Percentiles rank a stretch among this genome's conserved stretches.
These are phyloP conservation scores for Antheraea yamamai DNA, from an alignment of 2,888 invertebrate species.

Conservation along the genomic window DNA sequence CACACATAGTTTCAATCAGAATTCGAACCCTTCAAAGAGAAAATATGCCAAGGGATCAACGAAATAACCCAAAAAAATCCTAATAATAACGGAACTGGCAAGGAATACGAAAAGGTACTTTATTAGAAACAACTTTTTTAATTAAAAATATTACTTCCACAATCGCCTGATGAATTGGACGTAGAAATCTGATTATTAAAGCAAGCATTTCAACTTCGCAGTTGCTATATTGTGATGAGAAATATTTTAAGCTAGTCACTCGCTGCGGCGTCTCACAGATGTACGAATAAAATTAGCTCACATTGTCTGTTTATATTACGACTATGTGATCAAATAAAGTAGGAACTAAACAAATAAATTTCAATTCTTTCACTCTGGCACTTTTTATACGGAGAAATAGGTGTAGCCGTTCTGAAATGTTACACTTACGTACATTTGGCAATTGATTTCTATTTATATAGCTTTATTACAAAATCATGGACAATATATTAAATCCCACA, in stretches of 20 bases:
- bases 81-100: background rate
- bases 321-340: too few relatives aligned
- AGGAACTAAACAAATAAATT: too few relatives aligned
- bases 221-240: background rate
- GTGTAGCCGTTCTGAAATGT: too few relatives aligned
- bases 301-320: too few relatives aligned
- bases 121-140: slow-evolving; percentile 27
- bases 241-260: background rate
- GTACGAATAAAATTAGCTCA: too few relatives aligned
- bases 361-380: too few relatives aligned
- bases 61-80: background rate
- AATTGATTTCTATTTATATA: too few relatives aligned
- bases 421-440: too few relatives aligned
- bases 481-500: too few relatives aligned
- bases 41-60: background rate
- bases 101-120: slow-evolving; percentile 18
- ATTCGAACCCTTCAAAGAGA: background rate
- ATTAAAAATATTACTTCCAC: slow-evolving; percentile 27
- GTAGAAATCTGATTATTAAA: background rate
- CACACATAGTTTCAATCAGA: background rate
- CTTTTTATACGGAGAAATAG: too few relatives aligned
- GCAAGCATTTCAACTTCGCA: background rate
- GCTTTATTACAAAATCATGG: too few relatives aligned
- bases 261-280: too few relatives aligned
- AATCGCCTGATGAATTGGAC: slow-evolving; percentile 1